These are phyloP conservation scores for Stichodactyla helianthus DNA, from an alignment of 64 coral and sea anemone genomes.

Conservation along the genomic window DNA sequence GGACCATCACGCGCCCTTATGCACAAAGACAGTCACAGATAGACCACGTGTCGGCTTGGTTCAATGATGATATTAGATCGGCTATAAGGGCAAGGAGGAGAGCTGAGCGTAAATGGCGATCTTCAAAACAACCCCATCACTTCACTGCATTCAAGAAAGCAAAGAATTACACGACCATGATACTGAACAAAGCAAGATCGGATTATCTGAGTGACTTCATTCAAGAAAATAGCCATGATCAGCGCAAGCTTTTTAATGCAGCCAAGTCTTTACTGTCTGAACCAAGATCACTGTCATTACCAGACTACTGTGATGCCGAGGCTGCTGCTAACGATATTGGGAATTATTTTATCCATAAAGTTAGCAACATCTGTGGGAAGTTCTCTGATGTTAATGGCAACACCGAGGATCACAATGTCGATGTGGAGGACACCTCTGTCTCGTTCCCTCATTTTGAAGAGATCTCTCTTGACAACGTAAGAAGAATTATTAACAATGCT, in stretches of 20 bases:
- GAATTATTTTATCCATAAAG: too few relatives aligned
- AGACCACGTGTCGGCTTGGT: neutral
- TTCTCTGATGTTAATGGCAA: too few relatives aligned
- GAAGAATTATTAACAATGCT: too few relatives aligned
- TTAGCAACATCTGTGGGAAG: too few relatives aligned
- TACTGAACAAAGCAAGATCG: conserved; percentile 11
- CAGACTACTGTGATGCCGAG: too few relatives aligned
- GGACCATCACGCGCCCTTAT: neutral
- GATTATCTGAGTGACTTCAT: neutral
- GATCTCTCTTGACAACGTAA: neutral
- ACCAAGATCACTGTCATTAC: too few relatives aligned
- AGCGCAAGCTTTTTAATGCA: too few relatives aligned
- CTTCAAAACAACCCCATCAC: neutral
- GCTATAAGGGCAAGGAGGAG: conserved; percentile 18
- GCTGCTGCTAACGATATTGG: too few relatives aligned
- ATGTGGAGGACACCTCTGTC: neutral
- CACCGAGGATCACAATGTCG: too few relatives aligned
- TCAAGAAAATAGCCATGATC: conserved; percentile 12
- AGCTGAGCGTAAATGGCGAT: conserved; percentile 16
- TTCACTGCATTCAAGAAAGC: too few relatives aligned
- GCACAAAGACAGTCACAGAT: neutral
- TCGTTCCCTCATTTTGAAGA: conserved; percentile 3
- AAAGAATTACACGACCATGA: conserved; percentile 14
- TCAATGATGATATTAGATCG: neutral
- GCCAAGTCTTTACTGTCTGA: too few relatives aligned